Evolutionary conservation across 2,797 vertebrate species (phyloP), one percentile per base, ranked within the genome.

Genomic region (Rhadinocentrus ornatus): DNA sequence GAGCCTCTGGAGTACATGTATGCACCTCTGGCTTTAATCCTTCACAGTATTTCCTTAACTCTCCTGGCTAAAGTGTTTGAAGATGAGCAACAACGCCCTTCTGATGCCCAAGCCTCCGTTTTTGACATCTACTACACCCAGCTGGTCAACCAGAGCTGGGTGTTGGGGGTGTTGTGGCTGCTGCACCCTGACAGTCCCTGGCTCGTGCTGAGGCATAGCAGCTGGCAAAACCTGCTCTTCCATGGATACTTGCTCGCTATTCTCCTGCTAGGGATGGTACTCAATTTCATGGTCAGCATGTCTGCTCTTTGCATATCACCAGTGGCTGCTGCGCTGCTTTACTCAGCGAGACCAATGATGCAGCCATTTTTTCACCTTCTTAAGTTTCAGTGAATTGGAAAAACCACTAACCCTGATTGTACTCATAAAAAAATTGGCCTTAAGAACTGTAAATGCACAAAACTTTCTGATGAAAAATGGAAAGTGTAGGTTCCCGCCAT

Each of bases 161-260:
- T 95, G 65, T 83, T 95, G 84, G 90, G 91, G 39, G 61, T 93
- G 15, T 73, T 95, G 81, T 95, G 94, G 81, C 73, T 93, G 65
- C 78, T 95, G 62, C 94, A 95, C 77, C 93, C 93, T 0, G 90
- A 94, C 57, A 78, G 58, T 34, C 89, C 90, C 11, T 88, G 80
- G 79, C 76, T 70, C 32, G 93, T 91, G 32, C 52, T 94, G 75
- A 64, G 44, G 6, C 53, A 57, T 6, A 87, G 93, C 75, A 93
- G 65, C 89, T 95, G 95, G 94, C 80, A 82, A 56, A 93, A 69
- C 52, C 83, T 96, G 69, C 90, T 95, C 53, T 96, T 95, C 73
- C 75, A 93, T 0, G 93, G 90, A 24, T 96, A 94, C 79, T 87
- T 95, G 76, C 67, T 91, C 0, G 92, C 92, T 34, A 82, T 95